Base-by-base conservation (phyloP, 2,113 vertebrate genomes). In the Holacanthus passer region DNA sequence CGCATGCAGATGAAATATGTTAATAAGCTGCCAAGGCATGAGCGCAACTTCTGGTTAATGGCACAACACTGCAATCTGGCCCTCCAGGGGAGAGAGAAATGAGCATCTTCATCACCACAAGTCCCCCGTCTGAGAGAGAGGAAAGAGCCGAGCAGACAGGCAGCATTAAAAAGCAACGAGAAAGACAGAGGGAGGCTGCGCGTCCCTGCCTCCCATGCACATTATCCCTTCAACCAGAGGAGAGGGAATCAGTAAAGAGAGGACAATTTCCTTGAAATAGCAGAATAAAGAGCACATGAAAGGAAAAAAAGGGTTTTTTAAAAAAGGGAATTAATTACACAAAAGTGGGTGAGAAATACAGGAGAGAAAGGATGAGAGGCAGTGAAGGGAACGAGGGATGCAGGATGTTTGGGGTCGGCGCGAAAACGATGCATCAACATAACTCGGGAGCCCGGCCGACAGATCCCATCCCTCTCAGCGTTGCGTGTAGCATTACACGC, bases 1-100 rank as follows among this genome's bases (percentile, higher is more conserved):
- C 22, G 32, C 82, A 37, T n/a, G 48, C 66, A 73, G 87, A 94
- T 94, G 91, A 94, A 94, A 93, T 94, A 95, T 94, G 94, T 83
- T 94, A 94, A 95, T 94, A 90, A 94, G 92, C 90, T 93, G 85
- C 84, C 88, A 89, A 83, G 75, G 82, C 92, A 86, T 52, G 77
- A 91, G 85, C 70, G 50, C 90, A 91, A 94, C 90, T 93, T 93
- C 87, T 88, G 90, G 81, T 91, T 95, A 95, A 95, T 93, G 93
- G 88, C 91, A 91, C 92, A 90, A 91, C 90, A 88, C 80, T 91
- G 91, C 91, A 93, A 90, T 92, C 87, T 89, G 78, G 92, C 90
- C 91, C 92, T 92, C 89, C 90, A 81, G 91, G 93, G 92, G 82
- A 81, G 88, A 88, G 73, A 89, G 86, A 88, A 90, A 94, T 92